Evolutionary conservation across 2,797 vertebrate genomes (phyloP), one percentile per base, ranked within the genome.

Genomic region (Falco rusticolus): DNA sequence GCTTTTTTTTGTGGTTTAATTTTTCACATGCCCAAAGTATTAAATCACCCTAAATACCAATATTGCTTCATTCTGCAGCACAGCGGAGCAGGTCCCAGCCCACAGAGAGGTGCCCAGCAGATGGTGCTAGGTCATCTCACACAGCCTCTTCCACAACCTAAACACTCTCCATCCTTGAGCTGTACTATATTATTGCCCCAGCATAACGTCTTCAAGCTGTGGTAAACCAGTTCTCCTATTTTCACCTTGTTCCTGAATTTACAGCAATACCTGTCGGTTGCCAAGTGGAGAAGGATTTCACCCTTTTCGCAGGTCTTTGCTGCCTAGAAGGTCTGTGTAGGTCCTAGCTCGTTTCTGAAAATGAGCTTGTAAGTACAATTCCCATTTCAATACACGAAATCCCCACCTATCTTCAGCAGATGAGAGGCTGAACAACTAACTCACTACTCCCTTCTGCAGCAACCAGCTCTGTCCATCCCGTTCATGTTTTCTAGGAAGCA

Each of bases 31-130:
- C 29, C 48, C 13, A 0, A 41, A 33, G 48, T 6, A 51, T 11
- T 16, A 4, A 48, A 53, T 6, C 18, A 37, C 63, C 70, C 25
- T 41, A 21, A 34, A 56, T 5, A 13, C 31, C 70, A 78, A 4
- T 11, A 19, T 1, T 41, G 48, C 64, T 50, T 47, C 34, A 25
- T 18, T 50, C 70, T 10, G 59, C 25, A 25, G 60, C 56, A 57
- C 75, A 50, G 50, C 6, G 3, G 25, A 86, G 78, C 1, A 3
- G 29, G 54, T 1, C 59, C 39, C 34, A 64, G 75, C 45, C 47
- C 15, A 16, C 25, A 53, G 47, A 33, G 68, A 74, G 53, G 21
- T 50, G 86, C 45, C 94, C 96, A 94, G 91, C 81, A 97, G 97
- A 84, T 97, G 96, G 95, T 64, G 92, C 95, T 51, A 70, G 19